Evolutionary conservation across 1,140 invertebrate species (phyloP).

Genomic region (Neodiprion virginianus): DNA sequence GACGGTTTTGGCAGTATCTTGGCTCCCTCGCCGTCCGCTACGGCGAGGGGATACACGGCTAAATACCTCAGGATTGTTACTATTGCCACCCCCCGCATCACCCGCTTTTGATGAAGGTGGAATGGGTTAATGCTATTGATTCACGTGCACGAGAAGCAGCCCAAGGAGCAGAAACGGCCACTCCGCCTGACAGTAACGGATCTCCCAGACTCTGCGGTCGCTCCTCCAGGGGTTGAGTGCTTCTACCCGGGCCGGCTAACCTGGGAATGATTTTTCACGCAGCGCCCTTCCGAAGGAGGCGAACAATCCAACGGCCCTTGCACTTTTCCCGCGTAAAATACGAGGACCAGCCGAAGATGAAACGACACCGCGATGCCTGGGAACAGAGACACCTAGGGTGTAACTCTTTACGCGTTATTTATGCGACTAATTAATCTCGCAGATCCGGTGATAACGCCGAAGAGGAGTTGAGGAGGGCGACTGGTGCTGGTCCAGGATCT

Average conservation of each 20-base stretch:
- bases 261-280: too few species aligned
- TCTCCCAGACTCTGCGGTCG: slow-evolving; percentile 32
- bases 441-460: slow-evolving; percentile 41
- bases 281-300: too few species aligned
- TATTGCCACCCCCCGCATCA: slow-evolving; percentile 53
- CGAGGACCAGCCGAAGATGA: background rate
- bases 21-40: slow-evolving; percentile 50
- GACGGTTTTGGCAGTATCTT: slow-evolving; percentile 61
- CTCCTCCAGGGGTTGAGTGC: background rate
- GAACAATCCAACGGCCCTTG: too few species aligned
- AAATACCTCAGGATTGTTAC: slow-evolving; percentile 65
- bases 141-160: slow-evolving; percentile 53
- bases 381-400: slow-evolving; percentile 25
- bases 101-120: slow-evolving; percentile 56
- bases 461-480: slow-evolving; percentile 18
- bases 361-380: background rate
- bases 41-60: slow-evolving; percentile 49
- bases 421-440: slow-evolving; percentile 44
- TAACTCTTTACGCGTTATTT: slow-evolving; percentile 40
- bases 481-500: background rate
- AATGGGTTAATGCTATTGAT: slow-evolving; percentile 66
- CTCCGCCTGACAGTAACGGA: slow-evolving; percentile 63
- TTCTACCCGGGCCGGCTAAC: too few species aligned
- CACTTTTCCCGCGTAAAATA: too few species aligned
- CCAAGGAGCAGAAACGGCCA: slow-evolving; percentile 43